Evolutionary conservation across 2,797 vertebrate species (phyloP), one percentile per base, ranked within the genome.

Genomic region (Pangasius sanitwongsei): DNA sequence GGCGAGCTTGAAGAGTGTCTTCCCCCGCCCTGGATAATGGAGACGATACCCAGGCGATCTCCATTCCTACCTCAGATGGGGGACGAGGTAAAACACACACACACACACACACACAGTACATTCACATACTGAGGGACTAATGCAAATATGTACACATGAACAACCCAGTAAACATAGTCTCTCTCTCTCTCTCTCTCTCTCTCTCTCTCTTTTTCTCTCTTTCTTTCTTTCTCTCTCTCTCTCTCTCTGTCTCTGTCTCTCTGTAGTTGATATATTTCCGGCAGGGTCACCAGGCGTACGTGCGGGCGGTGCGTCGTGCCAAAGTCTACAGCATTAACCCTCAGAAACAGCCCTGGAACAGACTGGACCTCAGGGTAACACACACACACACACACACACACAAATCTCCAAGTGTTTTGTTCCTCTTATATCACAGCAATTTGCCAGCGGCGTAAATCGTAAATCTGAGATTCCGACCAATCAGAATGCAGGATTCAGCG

Each of bases 41-140:
- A 99, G 87, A 98, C 97, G 11, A 95, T 98, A 84, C 98, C 99
- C 8, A 96, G 95, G 3, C 97, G 97, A 82, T 99, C 98, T 8
- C 99, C 99, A 11, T 99, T 99, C 83, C 98, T 99, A 80, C 99
- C 99, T 3, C 99, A 99, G 90, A 99, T 99, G 99, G 99, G 98
- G 87, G 99, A 99, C 88, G 98, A 99, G 97, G 99, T 99, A 95
- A 94, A 82, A 11, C 2, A 31, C 44, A 53, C n/a, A 55, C 20
- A 80, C 53, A 28, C 41, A 25, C 12, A 13, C 41, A 13, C 78
- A 61, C 37, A 37, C 37, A 0, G 18, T 25, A 25, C 44, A 23
- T 1, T 69, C 15, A 18, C 2, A 20, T 8, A 9, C 37, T 44
- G 3, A 44, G 34, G 70, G 3, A 50, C 12, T n/a, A 77, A n/a